Evolutionary conservation across 2,797 vertebrate genomes (phyloP), one percentile per base, ranked within the genome.

Genomic region (Acipenser oxyrinchus): DNA sequence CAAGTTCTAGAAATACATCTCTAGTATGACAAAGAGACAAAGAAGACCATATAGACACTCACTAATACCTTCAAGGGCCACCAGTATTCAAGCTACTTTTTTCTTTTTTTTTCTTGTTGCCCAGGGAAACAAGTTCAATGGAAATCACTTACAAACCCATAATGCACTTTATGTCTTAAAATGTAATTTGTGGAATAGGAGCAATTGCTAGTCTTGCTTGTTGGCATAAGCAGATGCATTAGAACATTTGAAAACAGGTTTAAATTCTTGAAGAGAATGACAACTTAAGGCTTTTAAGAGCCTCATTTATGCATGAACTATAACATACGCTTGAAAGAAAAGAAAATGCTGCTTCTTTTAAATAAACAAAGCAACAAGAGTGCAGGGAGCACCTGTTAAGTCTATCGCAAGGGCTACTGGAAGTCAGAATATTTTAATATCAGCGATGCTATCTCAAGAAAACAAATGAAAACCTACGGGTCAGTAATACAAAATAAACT

Each of bases 241-340:
- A 51, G 50, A 72, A 74, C 74, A 77, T 77, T 73, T 77, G 70
- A 51, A 10, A 58, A 48, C 62, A 48, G 63, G 69, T 78, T 69
- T 72, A 80, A 80, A 73, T 75, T 76, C 76, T 65, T 80, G 77
- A 76, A 81, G 76, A 65, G 11, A 10, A 68, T 60, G 69, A 79
- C 70, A 76, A 68, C 71, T 75, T 77, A 65, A 61, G 69, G 74
- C 75, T 77, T 79, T 76, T 74, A 76, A 66, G 70, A 62, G 57
- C 51, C 13, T 66, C 58, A 63, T 67, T 61, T 61, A 53, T 49
- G 68, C 67, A 70, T 65, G 18, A 55, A 48, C 57, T 49, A 68
- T 58, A 63, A 68, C 66, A 51, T 55, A 2, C 10, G 9, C 10
- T 8, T 18, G 37, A 48, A 10, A 11, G 53, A 52, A 15, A 10